Evolutionary conservation across 2,113 vertebrate species (phyloP).

Genomic region (Callithrix jacchus): DNA sequence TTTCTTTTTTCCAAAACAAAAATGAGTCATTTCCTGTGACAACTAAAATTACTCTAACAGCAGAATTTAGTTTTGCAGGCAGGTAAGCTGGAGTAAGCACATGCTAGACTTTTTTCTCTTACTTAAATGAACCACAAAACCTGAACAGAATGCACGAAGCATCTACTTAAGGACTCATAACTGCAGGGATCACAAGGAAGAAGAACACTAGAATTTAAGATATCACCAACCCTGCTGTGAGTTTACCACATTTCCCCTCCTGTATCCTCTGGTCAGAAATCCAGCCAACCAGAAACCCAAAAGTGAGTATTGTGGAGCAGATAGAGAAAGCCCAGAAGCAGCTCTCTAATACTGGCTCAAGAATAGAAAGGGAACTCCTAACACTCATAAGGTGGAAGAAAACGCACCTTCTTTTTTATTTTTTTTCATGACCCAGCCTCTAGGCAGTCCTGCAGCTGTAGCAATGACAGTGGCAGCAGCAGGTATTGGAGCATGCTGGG

Average conservation of each 20-base stretch:
- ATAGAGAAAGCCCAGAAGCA: background rate
- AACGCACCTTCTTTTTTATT: background rate
- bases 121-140: slow-evolving; percentile 12
- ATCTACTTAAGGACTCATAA: background rate
- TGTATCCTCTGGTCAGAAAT: slow-evolving; percentile 1
- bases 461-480: background rate
- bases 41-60: slow-evolving; percentile 31
- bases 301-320: background rate
- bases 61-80: background rate
- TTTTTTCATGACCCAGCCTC: background rate
- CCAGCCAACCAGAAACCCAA: background rate
- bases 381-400: background rate
- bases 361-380: background rate
- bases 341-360: background rate
- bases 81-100: background rate
- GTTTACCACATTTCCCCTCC: background rate
- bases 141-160: background rate
- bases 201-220: background rate
- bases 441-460: background rate
- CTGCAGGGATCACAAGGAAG: background rate
- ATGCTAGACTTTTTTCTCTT: background rate
- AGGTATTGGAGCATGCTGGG: background rate
- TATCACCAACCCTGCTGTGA: background rate
- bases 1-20: slow-evolving; percentile 33
- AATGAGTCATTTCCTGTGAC: slow-evolving; percentile 4